Base-by-base conservation (phyloP, 2,113 vertebrate species). In the Tragulus kanchil region DNA sequence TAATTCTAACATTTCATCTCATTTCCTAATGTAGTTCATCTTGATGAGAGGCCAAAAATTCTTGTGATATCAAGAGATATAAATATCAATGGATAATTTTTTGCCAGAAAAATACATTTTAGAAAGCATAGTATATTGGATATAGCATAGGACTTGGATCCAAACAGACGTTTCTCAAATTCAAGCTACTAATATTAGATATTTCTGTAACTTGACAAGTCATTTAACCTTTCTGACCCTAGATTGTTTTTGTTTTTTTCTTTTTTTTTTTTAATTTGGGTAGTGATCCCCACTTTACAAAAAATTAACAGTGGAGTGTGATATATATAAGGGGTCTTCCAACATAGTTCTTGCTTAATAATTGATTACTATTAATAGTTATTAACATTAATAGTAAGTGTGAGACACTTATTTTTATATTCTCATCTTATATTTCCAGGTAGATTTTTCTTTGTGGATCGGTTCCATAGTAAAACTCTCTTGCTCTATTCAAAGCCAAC, bases 1-100 rank as follows among this genome's bases (percentile, higher is more conserved):
- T 97, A 89, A 85, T 96, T 91, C 82, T 54, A 97, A 83, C 78
- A 89, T 93, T 95, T 94, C 92, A 86, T 97, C 92, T 88, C 92
- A 86, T 83, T 93, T 94, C 92, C 89, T 90, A 89, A 96, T 94
- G 61, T 56, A 96, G 91, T 96, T 87, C 64, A 93, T 96, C 31
- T 89, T 91, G 95, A 94, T 17, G 83, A 86, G 67, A 89, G 79
- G 45, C 96, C 86, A 93, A 86, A 90, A 89, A 75, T 84, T 91
- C 89, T 85, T 89, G 83, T 4, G 52, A 64, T 97, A 93, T 85
- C 85, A 75, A 87, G 95, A 85, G 95, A 92, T 97, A 97, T 93
- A 97, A 92, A 97, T 97, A 97, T 75, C 95, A 89, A 84, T 89
- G 61, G 45, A 75, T 79, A 73, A 8, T 10, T 73, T 71, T 90